Percentiles rank a stretch among this genome's conserved stretches.
Evolutionary conservation across 2,797 vertebrate species (phyloP).

Genomic region (Muscicapa striata): DNA sequence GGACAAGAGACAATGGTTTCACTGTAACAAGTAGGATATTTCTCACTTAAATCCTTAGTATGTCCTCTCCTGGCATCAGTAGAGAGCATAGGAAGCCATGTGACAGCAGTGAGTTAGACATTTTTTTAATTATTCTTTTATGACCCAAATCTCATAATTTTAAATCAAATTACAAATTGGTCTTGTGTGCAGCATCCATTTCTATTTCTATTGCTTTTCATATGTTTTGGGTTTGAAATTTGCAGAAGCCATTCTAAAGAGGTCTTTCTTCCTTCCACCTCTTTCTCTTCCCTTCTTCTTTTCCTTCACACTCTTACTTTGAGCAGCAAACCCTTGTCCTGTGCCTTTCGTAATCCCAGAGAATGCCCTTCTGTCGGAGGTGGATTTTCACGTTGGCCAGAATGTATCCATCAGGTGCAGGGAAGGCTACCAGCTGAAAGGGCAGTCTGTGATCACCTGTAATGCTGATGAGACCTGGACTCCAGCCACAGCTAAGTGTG

Average conservation of each 20-base stretch:
- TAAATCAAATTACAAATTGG: background rate
- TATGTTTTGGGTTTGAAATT: background rate
- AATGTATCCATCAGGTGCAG: constrained; percentile 86
- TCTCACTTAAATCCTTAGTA: background rate
- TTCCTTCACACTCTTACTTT: background rate
- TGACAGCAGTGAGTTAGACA: background rate
- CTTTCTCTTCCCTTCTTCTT: background rate
- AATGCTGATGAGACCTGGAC: constrained; percentile 92
- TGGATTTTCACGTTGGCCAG: constrained; percentile 87
- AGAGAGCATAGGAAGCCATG: background rate
- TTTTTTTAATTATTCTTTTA: background rate
- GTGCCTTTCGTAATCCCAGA: constrained; percentile 87
- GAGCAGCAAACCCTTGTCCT: constrained; percentile 88
- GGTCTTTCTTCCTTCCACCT: background rate
- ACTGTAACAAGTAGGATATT: background rate
- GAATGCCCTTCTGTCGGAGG: constrained; percentile 77
- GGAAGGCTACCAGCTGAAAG: constrained; percentile 86
- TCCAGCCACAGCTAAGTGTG: constrained; percentile 83
- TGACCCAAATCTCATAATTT: background rate
- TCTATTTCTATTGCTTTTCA: background rate
- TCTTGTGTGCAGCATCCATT: background rate
- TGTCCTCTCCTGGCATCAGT: background rate
- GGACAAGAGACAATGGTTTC: background rate
- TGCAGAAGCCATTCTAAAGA: background rate
- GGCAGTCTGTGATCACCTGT: constrained; percentile 84